Evolutionary conservation across 23 tunicate genomes (phyloP).

Genomic region (Ciona savignyi): DNA sequence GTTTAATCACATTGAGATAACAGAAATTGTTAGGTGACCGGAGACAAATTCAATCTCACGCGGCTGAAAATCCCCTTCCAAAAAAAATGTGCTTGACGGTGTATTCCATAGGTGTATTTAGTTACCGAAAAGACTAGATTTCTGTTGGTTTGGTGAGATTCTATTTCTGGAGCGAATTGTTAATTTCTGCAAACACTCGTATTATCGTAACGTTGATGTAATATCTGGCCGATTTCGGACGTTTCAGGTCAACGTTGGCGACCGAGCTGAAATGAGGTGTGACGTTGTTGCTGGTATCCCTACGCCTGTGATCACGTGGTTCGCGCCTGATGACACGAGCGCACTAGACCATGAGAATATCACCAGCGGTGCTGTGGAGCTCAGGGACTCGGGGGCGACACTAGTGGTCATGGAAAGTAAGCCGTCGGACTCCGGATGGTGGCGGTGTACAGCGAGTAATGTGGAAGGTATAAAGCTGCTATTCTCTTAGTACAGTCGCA

Average conservation of each 20-base stretch:
- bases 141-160: too few relatives aligned
- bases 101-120: too few relatives aligned
- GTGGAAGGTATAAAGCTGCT: too few relatives aligned
- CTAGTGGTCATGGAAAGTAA: conserved; percentile 9
- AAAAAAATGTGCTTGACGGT: too few relatives aligned
- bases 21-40: too few relatives aligned
- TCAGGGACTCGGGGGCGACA: conserved; percentile 4
- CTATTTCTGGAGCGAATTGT: too few relatives aligned
- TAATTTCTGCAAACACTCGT: background rate
- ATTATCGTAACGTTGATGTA: background rate
- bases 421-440: conserved; percentile 27
- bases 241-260: conserved; percentile 18
- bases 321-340: conserved; percentile 5
- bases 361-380: background rate
- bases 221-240: background rate
- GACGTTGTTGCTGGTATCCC: conserved; percentile 27
- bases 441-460: conserved; percentile 43
- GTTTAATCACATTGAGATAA: too few relatives aligned
- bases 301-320: conserved; percentile 40
- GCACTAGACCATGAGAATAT: conserved; percentile 13
- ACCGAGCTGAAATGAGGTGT: conserved; percentile 18
- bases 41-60: too few relatives aligned
- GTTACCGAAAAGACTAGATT: too few relatives aligned
- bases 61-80: too few relatives aligned
- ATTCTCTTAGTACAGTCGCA: too few relatives aligned